Base-by-base conservation (phyloP, 2,113 vertebrate species). In the Ptyas mucosa region DNA sequence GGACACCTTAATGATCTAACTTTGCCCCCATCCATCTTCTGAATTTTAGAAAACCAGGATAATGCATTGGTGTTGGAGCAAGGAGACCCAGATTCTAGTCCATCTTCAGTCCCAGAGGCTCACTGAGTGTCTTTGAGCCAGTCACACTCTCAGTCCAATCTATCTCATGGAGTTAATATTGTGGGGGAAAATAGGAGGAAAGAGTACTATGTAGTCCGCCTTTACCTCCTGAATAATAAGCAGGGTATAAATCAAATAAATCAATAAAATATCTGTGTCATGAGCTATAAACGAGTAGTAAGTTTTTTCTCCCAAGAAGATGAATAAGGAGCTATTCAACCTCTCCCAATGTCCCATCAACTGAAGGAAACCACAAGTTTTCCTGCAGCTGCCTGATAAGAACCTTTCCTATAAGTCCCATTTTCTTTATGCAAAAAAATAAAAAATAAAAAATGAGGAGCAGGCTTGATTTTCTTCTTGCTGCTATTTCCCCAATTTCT, bases 291-390 rank as follows among this genome's bases (percentile, higher is more conserved):
- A n/a, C 3, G 3, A 57, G 26, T 46, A 20, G 43, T 39, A 21
- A 15, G 23, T 21, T 39, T 49, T 15, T 51, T 34, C 15, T 5
- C 39, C 34, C 26, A 23, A 4, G 9, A 89, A 29, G 49, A 43
- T 64, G 46, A 55, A 93, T 23, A 93, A 87, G 46, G 57, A 64
- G 46, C 14, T 20, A 3, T 81, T 43, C 10, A 57, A 43, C 12
- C n/a, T 81, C 34, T 81, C 61, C 34, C 52, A 85, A 49, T 26
- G 43, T 86, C 81, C 75, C 75, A 89, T 64, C 51, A 93, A 93
- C 75, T 46, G 89, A 93, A 87, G 89, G 92, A 90, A 93, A 87
- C 92, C 89, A 64, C 88, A 87, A 87, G 23, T 18, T 15, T 12
- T 55, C n/a, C 34, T 93, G 89, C 46, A 64, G 46, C 55, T 46